These are phyloP conservation scores for Microcebus griseorufus DNA, from an alignment of 2,113 vertebrate species.

Conservation along the genomic window DNA sequence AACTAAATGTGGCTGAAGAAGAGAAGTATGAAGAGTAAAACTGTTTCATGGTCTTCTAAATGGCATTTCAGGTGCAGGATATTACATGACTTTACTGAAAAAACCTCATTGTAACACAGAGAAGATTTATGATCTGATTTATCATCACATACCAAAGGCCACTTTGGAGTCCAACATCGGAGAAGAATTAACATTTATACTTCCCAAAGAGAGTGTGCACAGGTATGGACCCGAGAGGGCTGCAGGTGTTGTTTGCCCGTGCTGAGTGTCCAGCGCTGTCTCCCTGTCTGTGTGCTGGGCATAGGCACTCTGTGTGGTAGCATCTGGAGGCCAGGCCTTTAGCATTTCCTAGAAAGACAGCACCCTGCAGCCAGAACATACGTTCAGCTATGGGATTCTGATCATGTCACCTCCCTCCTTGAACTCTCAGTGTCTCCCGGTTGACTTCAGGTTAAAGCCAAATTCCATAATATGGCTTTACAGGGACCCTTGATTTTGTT, in stretches of 20 bases:
- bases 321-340: not conserved
- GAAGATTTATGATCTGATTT: conserved; percentile 91
- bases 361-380: not conserved
- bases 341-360: not conserved
- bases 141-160: conserved; percentile 93
- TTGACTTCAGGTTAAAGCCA: not conserved
- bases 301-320: not conserved
- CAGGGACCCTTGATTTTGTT: not conserved
- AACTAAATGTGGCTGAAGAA: not conserved
- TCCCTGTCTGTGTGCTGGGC: not conserved
- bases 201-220: conserved; percentile 93
- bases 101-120: conserved; percentile 90
- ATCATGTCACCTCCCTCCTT: not conserved
- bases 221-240: not conserved
- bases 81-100: conserved; percentile 97
- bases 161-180: conserved; percentile 92
- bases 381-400: not conserved
- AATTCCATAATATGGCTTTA: not conserved
- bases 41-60: not conserved
- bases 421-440: not conserved
- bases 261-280: not conserved
- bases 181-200: conserved; percentile 94
- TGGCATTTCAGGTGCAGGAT: conserved; percentile 91
- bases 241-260: not conserved
- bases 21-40: not conserved